Base-by-base conservation (phyloP, 2,113 vertebrate species). In the Varanus salvator region DNA sequence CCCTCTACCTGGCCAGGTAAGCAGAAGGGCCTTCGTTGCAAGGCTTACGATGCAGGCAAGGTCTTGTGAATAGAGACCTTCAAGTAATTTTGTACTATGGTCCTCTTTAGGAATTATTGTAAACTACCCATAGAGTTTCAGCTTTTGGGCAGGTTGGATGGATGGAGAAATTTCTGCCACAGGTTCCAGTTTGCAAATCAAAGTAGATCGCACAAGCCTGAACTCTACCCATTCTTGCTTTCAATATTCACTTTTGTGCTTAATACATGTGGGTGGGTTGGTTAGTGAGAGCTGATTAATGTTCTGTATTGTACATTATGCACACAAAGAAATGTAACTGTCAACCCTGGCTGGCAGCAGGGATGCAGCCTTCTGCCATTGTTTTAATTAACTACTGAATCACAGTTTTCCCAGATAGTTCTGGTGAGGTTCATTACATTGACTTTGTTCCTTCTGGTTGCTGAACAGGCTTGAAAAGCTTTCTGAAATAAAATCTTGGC, bases 321-420 rank as follows among this genome's bases (percentile, higher is more conserved):
- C 0, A 0, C 27, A 87, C 27, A 83, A 89, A n/a, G 78, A 72
- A 60, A 31, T 81, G 15, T 54, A 86, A n/a, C 27, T 68, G 50
- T 76, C 31, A 2, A 25, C 0, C 71, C 57, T 6, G 31, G 50
- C 19, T 68, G 64, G 31, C 57, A 88, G 80, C 4, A 50, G 19
- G 19, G 54, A 12, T 80, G 14, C 19, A 76, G 29, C 17, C 5
- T 85, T 92, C 68, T 83, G 0, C 0, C 80, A 34, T 0, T 0
- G 38, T 50, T 88, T 89, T 74, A 72, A 83, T 3, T 84, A 75
- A 84, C 34, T 9, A 48, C 31, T 78, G 66, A 81, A 84, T 87
- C 91, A 74, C 82, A 44, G 38, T 90, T 84, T 83, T 89, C 69
- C 19, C 38, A 84, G 87, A 71, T 54, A 75, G 38, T 94, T 90